Conservation (phyloP, 2,113 vertebrate species). For the Gymnobelideus leadbeateri region DNA sequence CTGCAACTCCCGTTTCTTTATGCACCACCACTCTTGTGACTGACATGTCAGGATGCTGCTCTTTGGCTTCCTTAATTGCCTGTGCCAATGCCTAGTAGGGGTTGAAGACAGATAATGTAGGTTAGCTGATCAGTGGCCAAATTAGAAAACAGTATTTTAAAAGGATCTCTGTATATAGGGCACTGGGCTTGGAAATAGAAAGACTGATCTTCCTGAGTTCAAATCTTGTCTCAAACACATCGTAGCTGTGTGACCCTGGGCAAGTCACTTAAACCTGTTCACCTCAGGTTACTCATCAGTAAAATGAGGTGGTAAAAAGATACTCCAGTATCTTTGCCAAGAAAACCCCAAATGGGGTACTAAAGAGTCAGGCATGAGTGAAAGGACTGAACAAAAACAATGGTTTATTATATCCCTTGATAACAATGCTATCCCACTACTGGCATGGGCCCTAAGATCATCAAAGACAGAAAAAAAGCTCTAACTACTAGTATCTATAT, state of each 20-base stretch:
- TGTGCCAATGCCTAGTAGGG: slow-evolving; percentile 93
- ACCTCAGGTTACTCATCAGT: neutral
- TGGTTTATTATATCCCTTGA: neutral
- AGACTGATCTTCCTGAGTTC: neutral
- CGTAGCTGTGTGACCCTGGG: neutral
- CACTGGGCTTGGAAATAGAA: neutral
- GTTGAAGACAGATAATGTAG: slow-evolving; percentile 20
- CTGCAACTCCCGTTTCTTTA: slow-evolving; percentile 96
- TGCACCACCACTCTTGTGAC: slow-evolving; percentile 99
- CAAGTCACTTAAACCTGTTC: neutral
- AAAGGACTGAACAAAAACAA: neutral
- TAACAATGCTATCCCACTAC: neutral
- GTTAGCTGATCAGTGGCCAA: neutral
- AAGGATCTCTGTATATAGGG: neutral
- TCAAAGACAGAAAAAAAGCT: neutral
- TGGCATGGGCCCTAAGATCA: neutral
- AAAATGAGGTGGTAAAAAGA: neutral
- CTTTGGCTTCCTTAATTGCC: slow-evolving; percentile 99
- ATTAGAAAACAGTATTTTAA: neutral
- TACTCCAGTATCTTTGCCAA: neutral
- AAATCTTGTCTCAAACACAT: too few species aligned
- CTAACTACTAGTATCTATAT: neutral
- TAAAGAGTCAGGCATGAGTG: neutral
- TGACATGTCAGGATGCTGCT: slow-evolving; percentile 99
- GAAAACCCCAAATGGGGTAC: neutral